A percentile compares a stretch with the other conserved stretches of the same genome.
These are phyloP conservation scores for Pachydiplax longipennis DNA, from an alignment of 2,888 invertebrate genomes.

Conservation along the genomic window DNA sequence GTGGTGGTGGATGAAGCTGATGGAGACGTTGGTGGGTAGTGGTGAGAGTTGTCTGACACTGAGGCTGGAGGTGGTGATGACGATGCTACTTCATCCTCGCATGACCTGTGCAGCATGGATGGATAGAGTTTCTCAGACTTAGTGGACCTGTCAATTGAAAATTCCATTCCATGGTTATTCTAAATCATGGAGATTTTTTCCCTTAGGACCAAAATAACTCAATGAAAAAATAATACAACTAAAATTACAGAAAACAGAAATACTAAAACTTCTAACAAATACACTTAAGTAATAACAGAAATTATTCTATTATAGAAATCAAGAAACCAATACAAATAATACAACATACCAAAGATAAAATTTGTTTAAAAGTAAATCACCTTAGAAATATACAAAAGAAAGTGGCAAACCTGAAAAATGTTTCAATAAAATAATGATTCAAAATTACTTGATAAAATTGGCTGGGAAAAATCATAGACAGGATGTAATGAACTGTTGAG, in stretches of 20 bases:
- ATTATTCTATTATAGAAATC: no score
- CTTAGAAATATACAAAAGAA: no score
- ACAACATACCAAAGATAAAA: no score
- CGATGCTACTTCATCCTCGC: slow-evolving; percentile 76
- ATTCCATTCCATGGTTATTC: slow-evolving; percentile 47
- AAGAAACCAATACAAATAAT: no score
- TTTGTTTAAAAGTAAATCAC: no score
- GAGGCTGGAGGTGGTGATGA: slow-evolving; percentile 50
- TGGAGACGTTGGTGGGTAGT: slow-evolving; percentile 12
- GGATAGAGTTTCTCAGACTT: slow-evolving; percentile 95
- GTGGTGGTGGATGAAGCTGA: slow-evolving; percentile 31
- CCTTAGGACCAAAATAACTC: slow-evolving; percentile 6
- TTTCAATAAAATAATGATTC: no score
- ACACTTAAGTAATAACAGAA: no score
- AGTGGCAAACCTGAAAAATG: no score
- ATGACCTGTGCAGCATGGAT: slow-evolving; percentile 84
- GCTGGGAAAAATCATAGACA: no score
- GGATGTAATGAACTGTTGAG: no score
- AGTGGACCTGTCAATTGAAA: slow-evolving; percentile 74
- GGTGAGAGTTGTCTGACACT: slow-evolving; percentile 15
- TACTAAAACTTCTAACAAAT: background rate
- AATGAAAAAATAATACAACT: background rate
- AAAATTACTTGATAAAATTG: no score
- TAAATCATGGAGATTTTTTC: slow-evolving; percentile 41
- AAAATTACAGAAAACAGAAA: background rate